Evolutionary conservation across 2,888 invertebrate genomes (phyloP).

Genomic region (Melieria omissa): DNA sequence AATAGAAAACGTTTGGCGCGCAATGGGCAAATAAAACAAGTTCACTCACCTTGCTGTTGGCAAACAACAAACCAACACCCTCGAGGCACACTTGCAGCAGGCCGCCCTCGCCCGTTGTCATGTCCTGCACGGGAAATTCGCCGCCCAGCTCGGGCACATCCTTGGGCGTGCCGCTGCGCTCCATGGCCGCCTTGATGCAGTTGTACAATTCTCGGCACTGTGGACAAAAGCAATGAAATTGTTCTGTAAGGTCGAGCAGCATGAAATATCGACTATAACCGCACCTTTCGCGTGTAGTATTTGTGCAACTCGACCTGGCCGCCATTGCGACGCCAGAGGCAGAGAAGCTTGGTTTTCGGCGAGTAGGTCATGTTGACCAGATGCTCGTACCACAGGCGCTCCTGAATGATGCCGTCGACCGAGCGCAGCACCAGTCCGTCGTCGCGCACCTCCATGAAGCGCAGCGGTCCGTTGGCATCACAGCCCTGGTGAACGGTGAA

Average conservation of each 20-base stretch:
- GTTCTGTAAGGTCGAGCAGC: background rate
- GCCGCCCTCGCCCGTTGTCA: slow-evolving; percentile 96
- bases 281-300: slow-evolving; percentile 96
- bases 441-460: slow-evolving; percentile 95
- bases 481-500: slow-evolving; percentile 97
- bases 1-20: background rate
- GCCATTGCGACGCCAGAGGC: slow-evolving; percentile 95
- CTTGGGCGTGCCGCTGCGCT: slow-evolving; percentile 78
- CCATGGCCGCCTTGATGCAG: slow-evolving; percentile 99
- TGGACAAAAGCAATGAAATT: background rate
- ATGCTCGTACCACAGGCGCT: slow-evolving; percentile 99
- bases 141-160: slow-evolving; percentile 75
- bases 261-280: background rate
- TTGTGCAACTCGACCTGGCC: slow-evolving; percentile 96
- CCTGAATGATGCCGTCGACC: slow-evolving; percentile 86
- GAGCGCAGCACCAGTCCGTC: slow-evolving; percentile 90
- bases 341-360: slow-evolving; percentile 96
- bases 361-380: slow-evolving; percentile 99
- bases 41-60: slow-evolving; percentile 95
- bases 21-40: slow-evolving; percentile 13
- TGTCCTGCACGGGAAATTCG: slow-evolving; percentile 98
- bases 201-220: slow-evolving; percentile 98
- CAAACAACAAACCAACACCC: slow-evolving; percentile 98
- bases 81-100: slow-evolving; percentile 99
- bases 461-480: slow-evolving; percentile 89